Evolutionary conservation across 2,888 invertebrate genomes (phyloP).

Genomic region (Loripinus fragilis): DNA sequence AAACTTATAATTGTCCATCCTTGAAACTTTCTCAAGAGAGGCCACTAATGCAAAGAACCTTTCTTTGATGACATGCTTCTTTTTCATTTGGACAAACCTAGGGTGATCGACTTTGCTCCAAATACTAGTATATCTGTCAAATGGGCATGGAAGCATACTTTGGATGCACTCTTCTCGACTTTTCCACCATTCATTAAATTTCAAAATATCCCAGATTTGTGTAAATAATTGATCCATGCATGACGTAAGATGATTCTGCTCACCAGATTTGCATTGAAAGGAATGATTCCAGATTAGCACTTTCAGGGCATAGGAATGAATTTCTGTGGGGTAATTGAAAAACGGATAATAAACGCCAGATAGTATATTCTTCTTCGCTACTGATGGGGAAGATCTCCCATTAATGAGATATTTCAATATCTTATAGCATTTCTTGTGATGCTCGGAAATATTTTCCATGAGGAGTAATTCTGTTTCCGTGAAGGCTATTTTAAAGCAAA

Average conservation of each 20-base stretch:
- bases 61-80: no score
- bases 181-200: no score
- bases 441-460: not conserved
- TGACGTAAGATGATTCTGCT: not conserved
- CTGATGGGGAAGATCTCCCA: not conserved
- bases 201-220: no score
- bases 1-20: no score
- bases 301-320: not conserved
- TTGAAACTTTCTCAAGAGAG: no score
- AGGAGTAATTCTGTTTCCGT: not conserved
- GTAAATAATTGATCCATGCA: not conserved
- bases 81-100: no score
- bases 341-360: not conserved
- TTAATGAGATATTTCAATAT: constrained; percentile 1
- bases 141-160: no score
- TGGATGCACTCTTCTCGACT: no score
- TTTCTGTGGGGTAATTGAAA: no score
- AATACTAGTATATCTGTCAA: no score
- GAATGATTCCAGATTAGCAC: not conserved
- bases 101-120: no score
- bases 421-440: not conserved
- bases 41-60: no score
- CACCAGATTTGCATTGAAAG: not conserved
- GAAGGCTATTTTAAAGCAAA: not conserved
- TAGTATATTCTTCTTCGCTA: not conserved